Conservation (phyloP, 1,140 invertebrate genomes). For the Hydropsyche tenuis region DNA sequence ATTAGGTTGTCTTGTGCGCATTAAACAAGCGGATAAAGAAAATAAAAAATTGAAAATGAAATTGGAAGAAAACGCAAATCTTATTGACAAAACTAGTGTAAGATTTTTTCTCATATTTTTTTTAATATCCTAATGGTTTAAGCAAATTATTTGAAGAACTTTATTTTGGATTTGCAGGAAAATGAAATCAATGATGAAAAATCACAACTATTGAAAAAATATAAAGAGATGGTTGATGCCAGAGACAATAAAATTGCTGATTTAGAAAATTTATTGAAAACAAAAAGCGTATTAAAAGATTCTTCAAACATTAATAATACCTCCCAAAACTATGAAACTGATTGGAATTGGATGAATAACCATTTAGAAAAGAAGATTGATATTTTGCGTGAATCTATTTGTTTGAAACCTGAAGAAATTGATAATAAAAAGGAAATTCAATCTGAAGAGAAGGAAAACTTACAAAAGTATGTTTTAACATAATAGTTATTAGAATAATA, state of each 20-base stretch:
- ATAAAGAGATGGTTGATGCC: constrained; percentile 58
- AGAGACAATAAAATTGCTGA: constrained; percentile 21
- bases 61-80: constrained; percentile 40
- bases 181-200: constrained; percentile 53
- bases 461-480: constrained; percentile 21
- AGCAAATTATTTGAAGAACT: neutral
- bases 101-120: constrained; percentile 14
- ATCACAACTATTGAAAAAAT: constrained; percentile 58
- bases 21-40: constrained; percentile 44
- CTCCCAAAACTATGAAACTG: constrained; percentile 26
- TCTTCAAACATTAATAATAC: neutral
- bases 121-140: neutral
- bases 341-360: constrained; percentile 38
- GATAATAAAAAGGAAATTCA: neutral
- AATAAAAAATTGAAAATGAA: constrained; percentile 41
- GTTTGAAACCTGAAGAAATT: constrained; percentile 15
- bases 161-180: neutral
- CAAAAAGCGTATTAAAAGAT: constrained; percentile 12
- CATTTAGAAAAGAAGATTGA: constrained; percentile 38
- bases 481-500: no score
- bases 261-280: constrained; percentile 30
- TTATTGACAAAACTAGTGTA: constrained; percentile 40
- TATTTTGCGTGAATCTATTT: constrained; percentile 30
- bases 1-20: constrained; percentile 45
- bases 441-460: constrained; percentile 12